Conservation (phyloP, 2,888 invertebrate species). For the Ellobium chinense region DNA sequence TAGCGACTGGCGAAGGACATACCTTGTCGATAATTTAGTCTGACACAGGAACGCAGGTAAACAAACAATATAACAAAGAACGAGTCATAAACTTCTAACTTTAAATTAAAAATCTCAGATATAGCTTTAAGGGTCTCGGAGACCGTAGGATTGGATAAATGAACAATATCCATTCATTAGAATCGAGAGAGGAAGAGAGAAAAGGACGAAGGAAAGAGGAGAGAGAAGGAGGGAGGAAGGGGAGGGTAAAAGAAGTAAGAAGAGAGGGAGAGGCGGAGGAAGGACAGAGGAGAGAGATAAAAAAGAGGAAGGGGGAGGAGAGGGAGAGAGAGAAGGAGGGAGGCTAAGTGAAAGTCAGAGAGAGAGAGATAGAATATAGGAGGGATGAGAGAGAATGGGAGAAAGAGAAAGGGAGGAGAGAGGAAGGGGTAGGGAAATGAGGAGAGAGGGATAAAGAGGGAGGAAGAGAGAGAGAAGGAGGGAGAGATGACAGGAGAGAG, state of each 20-base stretch:
- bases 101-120: too few species aligned
- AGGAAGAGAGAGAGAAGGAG: neutral
- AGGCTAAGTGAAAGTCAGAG: neutral
- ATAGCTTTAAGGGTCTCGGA: too few species aligned
- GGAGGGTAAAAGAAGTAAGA: neutral
- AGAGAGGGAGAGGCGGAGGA: neutral
- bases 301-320: neutral
- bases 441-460: neutral
- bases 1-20: too few species aligned
- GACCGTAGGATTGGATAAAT: too few species aligned
- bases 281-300: neutral
- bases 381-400: neutral
- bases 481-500: neutral
- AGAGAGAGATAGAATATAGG: neutral
- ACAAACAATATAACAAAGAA: too few species aligned
- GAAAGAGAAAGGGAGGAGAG: neutral
- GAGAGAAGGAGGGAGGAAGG: neutral
- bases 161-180: too few species aligned
- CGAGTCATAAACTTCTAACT: too few species aligned
- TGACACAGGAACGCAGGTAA: too few species aligned
- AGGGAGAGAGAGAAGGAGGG: neutral
- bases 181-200: too few species aligned
- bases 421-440: neutral
- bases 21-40: too few species aligned
- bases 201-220: neutral